Base-by-base conservation (phyloP, 2,888 invertebrate species). In the Kryphioiulus occultus region DNA sequence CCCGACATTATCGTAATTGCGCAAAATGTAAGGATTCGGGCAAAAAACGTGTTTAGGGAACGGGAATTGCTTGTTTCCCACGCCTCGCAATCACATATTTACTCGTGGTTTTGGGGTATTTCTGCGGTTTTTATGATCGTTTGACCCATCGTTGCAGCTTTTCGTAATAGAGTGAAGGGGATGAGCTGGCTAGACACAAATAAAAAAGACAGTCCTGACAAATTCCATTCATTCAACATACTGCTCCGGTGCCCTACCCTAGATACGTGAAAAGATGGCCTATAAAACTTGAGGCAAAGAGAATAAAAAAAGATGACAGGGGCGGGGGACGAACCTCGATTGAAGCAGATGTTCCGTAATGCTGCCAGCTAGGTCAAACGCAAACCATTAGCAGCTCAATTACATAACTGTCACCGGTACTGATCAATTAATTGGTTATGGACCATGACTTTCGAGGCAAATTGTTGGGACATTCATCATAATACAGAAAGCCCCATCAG, bases 351-450 rank as follows among this genome's bases (percentile, higher is more conserved):
- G 68, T 68, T 17, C 68, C 68, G 2, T 26, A 68, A 26, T 68
- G 68, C 26, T 68, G 68, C 68, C 68, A 26, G 68, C 68, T 68
- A 68, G 68, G 68, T 68, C 68, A 68, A 68, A 68, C 22, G 19
- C 22, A 9, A 68, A 10, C 68, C 68, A 68, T 68, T 68, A 68
- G 68, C 68, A 68, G 68, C 68, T 68, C 68, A 68, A 68, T 68
- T 68, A 68, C 68, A 0, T 68, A 68, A 68, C 68, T 68, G 68
- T 68, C 68, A 68, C 68, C 68, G 10, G 68, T 22, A 68, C 68
- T 22, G 22, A 68, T 68, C 68, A 68, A 68, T 68, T 68, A 68
- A 26, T 68, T 26, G 68, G 68, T n/a, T 26, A 68, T 68, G 68
- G 68, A 10, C 26, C 68, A 68, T 68, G 26, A 53, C 12, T 2